These are phyloP conservation scores for Myxocyprinus asiaticus DNA, from an alignment of 2,113 vertebrate genomes.

Conservation along the genomic window DNA sequence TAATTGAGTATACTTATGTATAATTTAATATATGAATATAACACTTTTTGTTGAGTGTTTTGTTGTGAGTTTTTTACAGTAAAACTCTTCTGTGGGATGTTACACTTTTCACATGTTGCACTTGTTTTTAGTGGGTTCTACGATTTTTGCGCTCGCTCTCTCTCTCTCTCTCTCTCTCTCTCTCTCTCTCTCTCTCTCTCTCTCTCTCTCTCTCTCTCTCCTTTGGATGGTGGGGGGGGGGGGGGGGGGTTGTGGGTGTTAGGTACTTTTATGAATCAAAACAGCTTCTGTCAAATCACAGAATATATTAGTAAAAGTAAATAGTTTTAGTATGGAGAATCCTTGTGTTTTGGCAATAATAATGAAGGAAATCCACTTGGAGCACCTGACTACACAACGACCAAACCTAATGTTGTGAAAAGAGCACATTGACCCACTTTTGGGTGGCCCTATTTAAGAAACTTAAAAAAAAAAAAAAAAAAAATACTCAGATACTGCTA, in stretches of 20 bases:
- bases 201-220: not conserved
- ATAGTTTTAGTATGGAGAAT: not conserved
- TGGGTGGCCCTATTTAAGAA: conserved; percentile 66
- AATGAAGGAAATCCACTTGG: not conserved
- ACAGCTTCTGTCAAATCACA: no score
- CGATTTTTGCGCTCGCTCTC: no score
- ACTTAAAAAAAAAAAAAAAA: conserved; percentile 64
- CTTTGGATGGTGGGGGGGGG: no score
- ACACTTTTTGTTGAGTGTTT: no score
- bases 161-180: no score
- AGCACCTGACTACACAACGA: conserved; percentile 17
- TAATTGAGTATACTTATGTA: no score
- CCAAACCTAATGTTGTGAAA: conserved; percentile 33
- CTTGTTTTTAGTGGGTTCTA: not conserved
- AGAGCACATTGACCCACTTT: conserved; percentile 67
- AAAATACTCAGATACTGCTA: conserved; percentile 60
- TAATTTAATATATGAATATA: no score
- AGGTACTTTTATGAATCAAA: no score
- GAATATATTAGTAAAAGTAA: no score
- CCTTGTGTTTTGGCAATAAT: not conserved
- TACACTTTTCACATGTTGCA: not conserved
- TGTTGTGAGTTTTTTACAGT: no score
- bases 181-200: no score
- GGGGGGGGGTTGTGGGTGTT: no score
- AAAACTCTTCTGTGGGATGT: not conserved